Conservation (phyloP, 2,113 vertebrate genomes). For the Podarcis muralis region DNA sequence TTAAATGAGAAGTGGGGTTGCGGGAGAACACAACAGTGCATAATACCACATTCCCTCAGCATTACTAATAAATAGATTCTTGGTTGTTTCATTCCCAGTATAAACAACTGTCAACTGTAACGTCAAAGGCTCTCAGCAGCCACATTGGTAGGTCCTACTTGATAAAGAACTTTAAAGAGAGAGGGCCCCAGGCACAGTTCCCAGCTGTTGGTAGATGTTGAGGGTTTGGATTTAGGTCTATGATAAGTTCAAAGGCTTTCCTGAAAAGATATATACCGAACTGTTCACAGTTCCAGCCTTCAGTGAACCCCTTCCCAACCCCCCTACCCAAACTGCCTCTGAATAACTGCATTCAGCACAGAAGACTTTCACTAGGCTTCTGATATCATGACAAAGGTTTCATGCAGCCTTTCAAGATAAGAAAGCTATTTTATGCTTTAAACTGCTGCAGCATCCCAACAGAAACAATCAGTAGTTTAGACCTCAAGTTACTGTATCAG, state of each 20-base stretch:
- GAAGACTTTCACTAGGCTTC: neutral
- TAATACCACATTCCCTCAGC: conserved; percentile 12
- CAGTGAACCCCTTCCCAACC: neutral
- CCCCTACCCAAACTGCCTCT: neutral
- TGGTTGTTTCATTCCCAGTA: neutral
- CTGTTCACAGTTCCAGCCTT: neutral
- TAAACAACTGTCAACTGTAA: conserved; percentile 33
- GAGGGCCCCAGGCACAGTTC: neutral
- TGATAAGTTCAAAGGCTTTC: conserved; percentile 24
- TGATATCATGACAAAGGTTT: conserved; percentile 1
- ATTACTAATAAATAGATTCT: conserved; percentile 15
- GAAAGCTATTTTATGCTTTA: conserved; percentile 2
- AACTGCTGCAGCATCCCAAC: neutral
- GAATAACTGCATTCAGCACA: conserved; percentile 20
- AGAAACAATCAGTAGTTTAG: neutral
- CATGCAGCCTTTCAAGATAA: neutral
- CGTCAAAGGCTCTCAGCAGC: conserved; percentile 9
- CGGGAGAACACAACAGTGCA: neutral
- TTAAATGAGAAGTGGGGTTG: neutral
- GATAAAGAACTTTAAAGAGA: conserved; percentile 29
- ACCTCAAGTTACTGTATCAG: neutral
- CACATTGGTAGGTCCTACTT: neutral
- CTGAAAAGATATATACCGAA: conserved; percentile 12
- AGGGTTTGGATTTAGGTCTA: neutral
- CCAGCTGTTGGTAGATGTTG: conserved; percentile 10